Percentiles rank a stretch among this genome's conserved stretches.
phyloP scores from a whole-genome alignment of 2,888 invertebrate species.

The Bugula neritina region DNA sequence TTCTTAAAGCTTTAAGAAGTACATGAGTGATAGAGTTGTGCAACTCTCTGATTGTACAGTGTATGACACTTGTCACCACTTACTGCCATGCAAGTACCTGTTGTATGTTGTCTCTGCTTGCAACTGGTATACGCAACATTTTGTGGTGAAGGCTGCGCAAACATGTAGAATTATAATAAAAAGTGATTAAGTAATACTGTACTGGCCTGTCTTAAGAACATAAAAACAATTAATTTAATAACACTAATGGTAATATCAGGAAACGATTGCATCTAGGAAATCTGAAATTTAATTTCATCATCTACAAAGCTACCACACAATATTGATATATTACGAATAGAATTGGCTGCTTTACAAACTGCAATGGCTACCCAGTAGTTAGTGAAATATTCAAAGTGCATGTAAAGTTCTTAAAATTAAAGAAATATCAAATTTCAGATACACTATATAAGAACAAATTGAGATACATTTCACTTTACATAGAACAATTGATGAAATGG shows the following conservation, averaged over 20 bases:
- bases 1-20: too few relatives aligned
- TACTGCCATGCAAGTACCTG: background rate
- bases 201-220: background rate
- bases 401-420: too few relatives aligned
- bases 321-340: too few relatives aligned
- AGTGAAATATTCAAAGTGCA: too few relatives aligned
- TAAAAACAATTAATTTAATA: background rate
- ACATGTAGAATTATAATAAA: background rate
- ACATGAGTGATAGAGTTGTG: too few relatives aligned
- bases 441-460: background rate
- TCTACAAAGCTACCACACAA: too few relatives aligned
- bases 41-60: background rate
- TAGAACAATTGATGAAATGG: background rate
- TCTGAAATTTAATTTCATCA: too few relatives aligned
- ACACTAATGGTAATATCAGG: background rate
- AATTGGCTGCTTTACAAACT: too few relatives aligned
- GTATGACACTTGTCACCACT: background rate
- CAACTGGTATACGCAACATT: background rate
- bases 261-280: too few relatives aligned
- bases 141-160: background rate
- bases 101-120: background rate
- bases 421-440: background rate
- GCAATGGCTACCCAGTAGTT: too few relatives aligned
- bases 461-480: background rate
- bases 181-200: background rate